A percentile compares a stretch with the other conserved stretches of the same genome.
Evolutionary conservation across 2,113 vertebrate species (phyloP).

Genomic region (Corvus cornix): DNA sequence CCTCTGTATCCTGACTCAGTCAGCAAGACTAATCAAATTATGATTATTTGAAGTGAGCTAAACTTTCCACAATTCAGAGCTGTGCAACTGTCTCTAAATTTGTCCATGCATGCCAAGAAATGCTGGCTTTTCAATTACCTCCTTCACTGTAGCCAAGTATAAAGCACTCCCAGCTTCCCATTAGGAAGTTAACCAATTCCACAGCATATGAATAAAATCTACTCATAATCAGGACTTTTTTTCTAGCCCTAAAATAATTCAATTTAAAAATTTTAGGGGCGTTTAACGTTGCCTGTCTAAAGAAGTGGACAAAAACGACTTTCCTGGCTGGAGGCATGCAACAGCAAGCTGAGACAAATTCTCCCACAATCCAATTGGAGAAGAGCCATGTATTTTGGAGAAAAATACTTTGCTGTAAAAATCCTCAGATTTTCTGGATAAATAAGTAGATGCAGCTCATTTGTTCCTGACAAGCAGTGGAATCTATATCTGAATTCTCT

Average conservation of each 20-base stretch:
- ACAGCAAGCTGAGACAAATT: background rate
- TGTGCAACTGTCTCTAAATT: background rate
- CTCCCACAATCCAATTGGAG: background rate
- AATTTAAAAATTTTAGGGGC: background rate
- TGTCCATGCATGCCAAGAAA: background rate
- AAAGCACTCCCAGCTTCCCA: background rate
- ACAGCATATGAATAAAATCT: background rate
- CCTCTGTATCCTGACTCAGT: slow-evolving; percentile 25
- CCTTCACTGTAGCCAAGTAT: background rate
- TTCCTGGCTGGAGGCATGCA: background rate
- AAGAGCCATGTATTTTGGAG: background rate
- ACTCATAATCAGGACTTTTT: background rate
- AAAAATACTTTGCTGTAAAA: background rate
- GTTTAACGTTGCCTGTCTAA: background rate
- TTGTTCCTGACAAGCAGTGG: background rate
- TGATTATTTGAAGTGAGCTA: background rate
- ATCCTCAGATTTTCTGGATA: background rate
- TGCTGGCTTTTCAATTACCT: background rate
- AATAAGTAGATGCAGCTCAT: background rate
- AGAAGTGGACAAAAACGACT: background rate
- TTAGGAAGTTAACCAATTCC: background rate
- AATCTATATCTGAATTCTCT: background rate
- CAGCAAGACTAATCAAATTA: slow-evolving; percentile 50
- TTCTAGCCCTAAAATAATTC: background rate
- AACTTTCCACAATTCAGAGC: slow-evolving; percentile 21